Percentiles rank a stretch among this genome's conserved stretches.
Evolutionary conservation across 1,140 invertebrate genomes (phyloP).

Genomic region (Stratiolaelaps scimitus): DNA sequence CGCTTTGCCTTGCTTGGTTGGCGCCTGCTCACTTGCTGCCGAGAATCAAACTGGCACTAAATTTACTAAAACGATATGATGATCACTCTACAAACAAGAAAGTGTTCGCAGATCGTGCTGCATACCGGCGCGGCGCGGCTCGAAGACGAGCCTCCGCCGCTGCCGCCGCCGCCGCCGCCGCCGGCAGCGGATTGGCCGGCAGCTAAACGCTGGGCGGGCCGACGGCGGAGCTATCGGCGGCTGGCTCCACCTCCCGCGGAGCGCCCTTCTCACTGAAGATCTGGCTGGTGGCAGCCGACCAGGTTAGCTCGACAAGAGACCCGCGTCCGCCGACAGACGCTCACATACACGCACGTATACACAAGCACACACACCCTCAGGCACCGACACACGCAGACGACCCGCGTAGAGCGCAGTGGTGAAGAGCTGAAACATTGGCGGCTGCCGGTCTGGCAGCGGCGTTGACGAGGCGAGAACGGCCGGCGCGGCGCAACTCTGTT

Average conservation of each 20-base stretch:
- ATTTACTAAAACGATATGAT: slow-evolving; percentile 29
- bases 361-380: too few relatives aligned
- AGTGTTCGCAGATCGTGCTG: slow-evolving; percentile 11
- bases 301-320: too few relatives aligned
- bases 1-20: neutral
- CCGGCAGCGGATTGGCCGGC: neutral
- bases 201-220: slow-evolving; percentile 18
- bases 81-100: slow-evolving; percentile 27
- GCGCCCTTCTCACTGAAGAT: neutral
- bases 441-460: neutral
- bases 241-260: neutral
- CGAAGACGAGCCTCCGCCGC: too few relatives aligned
- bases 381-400: neutral
- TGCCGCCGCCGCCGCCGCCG: too few relatives aligned
- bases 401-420: neutral
- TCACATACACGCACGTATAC: too few relatives aligned
- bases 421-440: neutral
- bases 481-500: neutral
- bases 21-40: slow-evolving; percentile 14
- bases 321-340: too few relatives aligned
- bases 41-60: slow-evolving; percentile 28
- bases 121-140: neutral
- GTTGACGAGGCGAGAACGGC: slow-evolving; percentile 25
- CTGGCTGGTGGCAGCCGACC: too few relatives aligned
- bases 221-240: neutral